Evolutionary conservation across 2,113 vertebrate species (phyloP).

Genomic region (Sarotherodon lohbergeri): DNA sequence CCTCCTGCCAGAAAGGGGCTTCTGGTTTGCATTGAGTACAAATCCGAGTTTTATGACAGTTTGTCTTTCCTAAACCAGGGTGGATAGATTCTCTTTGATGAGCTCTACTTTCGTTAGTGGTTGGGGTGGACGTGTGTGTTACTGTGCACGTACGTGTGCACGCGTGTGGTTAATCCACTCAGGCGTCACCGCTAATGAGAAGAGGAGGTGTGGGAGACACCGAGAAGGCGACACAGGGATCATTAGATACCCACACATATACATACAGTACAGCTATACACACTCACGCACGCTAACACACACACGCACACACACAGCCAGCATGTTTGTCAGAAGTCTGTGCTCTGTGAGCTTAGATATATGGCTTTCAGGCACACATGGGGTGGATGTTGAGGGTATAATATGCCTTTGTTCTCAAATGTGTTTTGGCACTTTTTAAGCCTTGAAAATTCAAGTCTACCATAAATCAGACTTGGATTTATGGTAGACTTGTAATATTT

Average conservation of each 20-base stretch:
- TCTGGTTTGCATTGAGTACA: slow-evolving; percentile 50
- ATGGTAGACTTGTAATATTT: too few relatives aligned
- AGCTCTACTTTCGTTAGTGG: slow-evolving; percentile 13
- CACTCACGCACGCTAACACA: neutral
- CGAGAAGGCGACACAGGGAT: slow-evolving; percentile 26
- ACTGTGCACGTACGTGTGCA: neutral
- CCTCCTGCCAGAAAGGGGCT: slow-evolving; percentile 15
- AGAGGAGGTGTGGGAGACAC: slow-evolving; percentile 47
- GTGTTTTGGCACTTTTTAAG: neutral
- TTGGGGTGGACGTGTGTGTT: neutral
- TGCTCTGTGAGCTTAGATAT: neutral
- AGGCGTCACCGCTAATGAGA: slow-evolving; percentile 63
- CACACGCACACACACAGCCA: neutral
- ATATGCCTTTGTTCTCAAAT: neutral
- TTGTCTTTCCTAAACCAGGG: slow-evolving; percentile 46
- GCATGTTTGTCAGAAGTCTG: neutral
- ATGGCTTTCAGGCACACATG: neutral
- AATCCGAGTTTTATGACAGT: slow-evolving; percentile 53
- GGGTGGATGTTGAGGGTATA: neutral
- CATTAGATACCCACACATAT: slow-evolving; percentile 9
- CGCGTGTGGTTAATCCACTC: slow-evolving; percentile 55
- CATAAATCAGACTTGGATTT: rapidly evolving
- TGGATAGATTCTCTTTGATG: slow-evolving; percentile 50
- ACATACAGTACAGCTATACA: neutral
- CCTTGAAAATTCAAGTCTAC: neutral